phyloP scores from a whole-genome alignment of 2,113 vertebrate genomes.

The Halichoerus grypus region DNA sequence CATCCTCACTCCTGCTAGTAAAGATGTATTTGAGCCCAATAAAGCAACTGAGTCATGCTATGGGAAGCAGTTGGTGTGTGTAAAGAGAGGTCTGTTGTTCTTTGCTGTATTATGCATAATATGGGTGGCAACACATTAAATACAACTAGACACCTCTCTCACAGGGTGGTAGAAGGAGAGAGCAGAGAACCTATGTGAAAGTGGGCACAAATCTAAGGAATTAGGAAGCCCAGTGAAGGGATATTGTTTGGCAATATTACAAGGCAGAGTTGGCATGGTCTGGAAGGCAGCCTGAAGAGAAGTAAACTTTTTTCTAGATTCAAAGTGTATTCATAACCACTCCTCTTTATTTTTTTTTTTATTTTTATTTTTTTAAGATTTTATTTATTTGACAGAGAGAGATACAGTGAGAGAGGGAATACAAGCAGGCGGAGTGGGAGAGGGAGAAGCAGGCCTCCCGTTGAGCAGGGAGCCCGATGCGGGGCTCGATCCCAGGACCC shows the following conservation, averaged over 20 bases:
- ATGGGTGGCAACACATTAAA: neutral
- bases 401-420: too few relatives aligned
- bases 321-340: neutral
- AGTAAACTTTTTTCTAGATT: neutral
- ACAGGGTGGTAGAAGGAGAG: neutral
- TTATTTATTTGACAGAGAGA: too few relatives aligned
- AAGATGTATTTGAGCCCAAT: neutral
- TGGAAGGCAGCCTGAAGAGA: neutral
- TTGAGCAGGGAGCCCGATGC: too few relatives aligned
- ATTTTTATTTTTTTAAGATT: too few relatives aligned
- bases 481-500: too few relatives aligned
- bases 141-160: neutral
- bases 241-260: neutral
- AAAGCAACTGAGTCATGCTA: fast-evolving
- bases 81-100: neutral
- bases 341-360: neutral
- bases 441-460: too few relatives aligned
- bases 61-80: fast-evolving
- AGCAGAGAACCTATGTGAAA: neutral
- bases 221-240: neutral
- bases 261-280: neutral
- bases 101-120: neutral
- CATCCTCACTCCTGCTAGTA: neutral
- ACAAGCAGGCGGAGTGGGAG: too few relatives aligned
- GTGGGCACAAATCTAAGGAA: neutral